Evolutionary conservation across 1,140 invertebrate species (phyloP).

Genomic region (Watersipora subatra): DNA sequence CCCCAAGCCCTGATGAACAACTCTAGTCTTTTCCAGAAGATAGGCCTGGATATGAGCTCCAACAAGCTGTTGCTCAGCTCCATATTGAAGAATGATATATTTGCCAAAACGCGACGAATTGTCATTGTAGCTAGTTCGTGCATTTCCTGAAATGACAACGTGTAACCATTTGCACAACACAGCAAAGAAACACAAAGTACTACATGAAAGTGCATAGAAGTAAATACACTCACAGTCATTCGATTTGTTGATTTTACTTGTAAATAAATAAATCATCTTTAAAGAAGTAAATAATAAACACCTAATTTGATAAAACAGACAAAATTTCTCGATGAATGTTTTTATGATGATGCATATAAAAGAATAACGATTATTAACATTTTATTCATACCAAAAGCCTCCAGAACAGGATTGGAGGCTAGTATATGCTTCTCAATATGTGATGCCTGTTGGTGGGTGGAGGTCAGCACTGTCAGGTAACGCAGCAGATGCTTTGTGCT

Average conservation of each 20-base stretch:
- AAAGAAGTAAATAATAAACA: too few relatives aligned
- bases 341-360: too few relatives aligned
- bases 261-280: too few relatives aligned
- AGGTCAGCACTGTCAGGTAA: slow-evolving; percentile 68
- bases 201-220: too few relatives aligned
- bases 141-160: slow-evolving; percentile 74
- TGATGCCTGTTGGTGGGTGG: slow-evolving; percentile 28
- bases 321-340: too few relatives aligned
- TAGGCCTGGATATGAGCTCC: slow-evolving; percentile 94
- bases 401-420: slow-evolving; percentile 94
- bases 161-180: background rate
- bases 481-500: slow-evolving; percentile 92
- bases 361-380: too few relatives aligned
- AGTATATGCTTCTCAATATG: slow-evolving; percentile 85
- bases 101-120: slow-evolving; percentile 86
- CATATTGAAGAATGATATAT: slow-evolving; percentile 71
- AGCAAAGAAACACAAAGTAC: too few relatives aligned
- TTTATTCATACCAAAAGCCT: slow-evolving; percentile 52
- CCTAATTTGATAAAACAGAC: too few relatives aligned
- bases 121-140: slow-evolving; percentile 90
- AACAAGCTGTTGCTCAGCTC: slow-evolving; percentile 59
- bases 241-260: too few relatives aligned
- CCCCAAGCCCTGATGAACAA: slow-evolving; percentile 66
- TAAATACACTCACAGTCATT: too few relatives aligned
- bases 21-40: slow-evolving; percentile 78